These are phyloP conservation scores for Microcebus lehilahytsara DNA, from an alignment of 2,113 vertebrate species.

Conservation along the genomic window DNA sequence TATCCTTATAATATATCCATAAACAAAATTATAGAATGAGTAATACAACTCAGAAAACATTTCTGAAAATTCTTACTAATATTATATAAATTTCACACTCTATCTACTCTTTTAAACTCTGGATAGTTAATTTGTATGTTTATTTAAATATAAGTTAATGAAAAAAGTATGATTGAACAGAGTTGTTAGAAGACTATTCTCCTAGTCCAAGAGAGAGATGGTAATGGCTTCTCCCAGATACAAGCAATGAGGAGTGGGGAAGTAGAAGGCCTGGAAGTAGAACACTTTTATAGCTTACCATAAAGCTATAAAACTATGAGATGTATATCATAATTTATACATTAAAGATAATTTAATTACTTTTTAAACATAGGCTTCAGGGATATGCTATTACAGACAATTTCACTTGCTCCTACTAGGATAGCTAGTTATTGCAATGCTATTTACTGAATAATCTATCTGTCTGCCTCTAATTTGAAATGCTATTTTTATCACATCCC, in stretches of 20 bases:
- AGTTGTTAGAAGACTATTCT: background rate
- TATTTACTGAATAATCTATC: background rate
- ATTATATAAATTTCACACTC: background rate
- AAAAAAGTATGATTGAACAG: background rate
- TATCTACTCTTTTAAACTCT: background rate
- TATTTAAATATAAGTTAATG: background rate
- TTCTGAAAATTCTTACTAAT: background rate
- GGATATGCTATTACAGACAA: background rate
- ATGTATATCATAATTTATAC: background rate
- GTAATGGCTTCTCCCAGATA: background rate
- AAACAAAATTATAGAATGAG: background rate
- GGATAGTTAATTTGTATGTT: background rate
- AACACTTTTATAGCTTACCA: background rate
- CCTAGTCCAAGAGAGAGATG: background rate
- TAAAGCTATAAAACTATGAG: background rate
- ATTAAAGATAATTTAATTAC: background rate
- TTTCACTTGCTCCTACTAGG: background rate
- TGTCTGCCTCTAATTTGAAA: background rate
- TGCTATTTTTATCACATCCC: background rate
- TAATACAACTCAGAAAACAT: background rate
- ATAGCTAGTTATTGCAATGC: background rate
- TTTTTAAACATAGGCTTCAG: background rate
- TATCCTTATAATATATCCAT: background rate
- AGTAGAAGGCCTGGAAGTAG: background rate
- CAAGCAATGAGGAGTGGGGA: background rate